These are phyloP conservation scores for Corbicula japonica DNA, from an alignment of 2,888 invertebrate species.

Conservation along the genomic window DNA sequence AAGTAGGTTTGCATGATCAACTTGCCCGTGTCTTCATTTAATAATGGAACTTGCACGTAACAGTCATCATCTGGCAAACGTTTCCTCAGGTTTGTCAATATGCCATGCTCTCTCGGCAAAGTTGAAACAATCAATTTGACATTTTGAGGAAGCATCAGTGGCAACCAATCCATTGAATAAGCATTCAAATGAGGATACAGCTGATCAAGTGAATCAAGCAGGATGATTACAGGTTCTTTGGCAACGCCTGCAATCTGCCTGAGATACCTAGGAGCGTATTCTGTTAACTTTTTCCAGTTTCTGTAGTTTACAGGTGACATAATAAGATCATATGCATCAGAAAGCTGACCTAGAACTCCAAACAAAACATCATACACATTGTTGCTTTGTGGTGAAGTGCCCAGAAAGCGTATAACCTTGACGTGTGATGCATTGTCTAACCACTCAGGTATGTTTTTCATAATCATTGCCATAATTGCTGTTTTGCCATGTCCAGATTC, in stretches of 20 bases:
- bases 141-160: constrained; percentile 77
- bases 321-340: constrained; percentile 73
- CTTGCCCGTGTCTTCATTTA: constrained; percentile 76
- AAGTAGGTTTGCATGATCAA: constrained; percentile 77
- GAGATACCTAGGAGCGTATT: constrained; percentile 78
- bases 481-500: constrained; percentile 82
- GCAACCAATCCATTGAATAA: constrained; percentile 81
- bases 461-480: constrained; percentile 81
- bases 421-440: constrained; percentile 62
- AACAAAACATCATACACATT: constrained; percentile 76
- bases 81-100: constrained; percentile 71
- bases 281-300: constrained; percentile 70
- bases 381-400: constrained; percentile 75
- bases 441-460: constrained; percentile 76
- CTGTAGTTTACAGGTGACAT: constrained; percentile 80
- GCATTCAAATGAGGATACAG: constrained; percentile 73
- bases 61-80: constrained; percentile 69
- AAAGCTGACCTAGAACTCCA: constrained; percentile 77
- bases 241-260: constrained; percentile 69
- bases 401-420: constrained; percentile 76
- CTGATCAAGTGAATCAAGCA: constrained; percentile 84
- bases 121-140: constrained; percentile 81
- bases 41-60: constrained; percentile 75
- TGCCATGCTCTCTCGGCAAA: constrained; percentile 75
- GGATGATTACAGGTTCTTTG: constrained; percentile 78